Conservation (phyloP, 1,140 invertebrate genomes). For the Hermatobates lingyangjiaoensis region DNA sequence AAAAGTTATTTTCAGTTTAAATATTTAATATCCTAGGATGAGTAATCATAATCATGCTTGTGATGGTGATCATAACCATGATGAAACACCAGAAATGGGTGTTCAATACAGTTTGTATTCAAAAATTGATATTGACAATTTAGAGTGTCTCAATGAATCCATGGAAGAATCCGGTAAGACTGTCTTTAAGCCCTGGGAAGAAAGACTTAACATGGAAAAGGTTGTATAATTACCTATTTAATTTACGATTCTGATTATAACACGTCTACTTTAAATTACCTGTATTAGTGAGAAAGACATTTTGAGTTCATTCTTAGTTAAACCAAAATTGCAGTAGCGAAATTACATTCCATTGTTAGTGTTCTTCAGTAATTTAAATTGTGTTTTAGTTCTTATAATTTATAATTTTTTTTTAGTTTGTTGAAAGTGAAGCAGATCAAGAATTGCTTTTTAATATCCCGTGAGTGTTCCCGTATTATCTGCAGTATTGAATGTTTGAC, state of each 20-base stretch:
- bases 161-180: constrained; percentile 64
- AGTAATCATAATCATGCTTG: constrained; percentile 12
- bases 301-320: not conserved
- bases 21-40: not conserved
- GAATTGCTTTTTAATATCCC: constrained; percentile 90
- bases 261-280: not conserved
- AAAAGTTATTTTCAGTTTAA: not conserved
- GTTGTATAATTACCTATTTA: constrained; percentile 30
- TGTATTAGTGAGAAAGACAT: constrained; percentile 6
- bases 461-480: constrained; percentile 28
- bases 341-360: too few species aligned
- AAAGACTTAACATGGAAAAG: constrained; percentile 50
- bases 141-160: constrained; percentile 79
- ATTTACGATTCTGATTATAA: not conserved
- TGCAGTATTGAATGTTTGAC: too few species aligned
- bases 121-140: constrained; percentile 76
- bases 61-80: constrained; percentile 26
- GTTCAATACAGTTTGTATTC: constrained; percentile 69
- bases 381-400: too few species aligned
- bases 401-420: constrained; percentile 61
- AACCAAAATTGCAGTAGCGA: too few species aligned
- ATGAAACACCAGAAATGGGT: constrained; percentile 52
- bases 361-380: too few species aligned
- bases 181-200: constrained; percentile 86
- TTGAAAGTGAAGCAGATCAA: constrained; percentile 86